Conservation (phyloP, 2,113 vertebrate species). For the Propithecus coquereli region DNA sequence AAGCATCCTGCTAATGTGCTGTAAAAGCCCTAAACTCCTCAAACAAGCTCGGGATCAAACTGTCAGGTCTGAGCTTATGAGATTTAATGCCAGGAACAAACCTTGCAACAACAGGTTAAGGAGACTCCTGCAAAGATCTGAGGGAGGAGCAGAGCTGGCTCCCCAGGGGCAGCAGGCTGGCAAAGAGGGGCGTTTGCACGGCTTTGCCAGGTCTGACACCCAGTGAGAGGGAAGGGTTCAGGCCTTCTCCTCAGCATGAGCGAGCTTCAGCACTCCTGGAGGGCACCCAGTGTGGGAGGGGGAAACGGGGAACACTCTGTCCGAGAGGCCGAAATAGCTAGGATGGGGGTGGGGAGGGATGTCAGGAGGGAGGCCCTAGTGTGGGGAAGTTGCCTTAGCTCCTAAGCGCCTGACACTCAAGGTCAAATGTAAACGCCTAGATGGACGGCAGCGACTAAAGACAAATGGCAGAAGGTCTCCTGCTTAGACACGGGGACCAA, state of each 20-base stretch:
- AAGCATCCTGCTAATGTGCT: not conserved
- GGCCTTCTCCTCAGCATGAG: not conserved
- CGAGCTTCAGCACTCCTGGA: not conserved
- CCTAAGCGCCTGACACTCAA: not conserved
- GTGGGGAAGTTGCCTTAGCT: not conserved
- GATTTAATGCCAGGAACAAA: slow-evolving; percentile 32
- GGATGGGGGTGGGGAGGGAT: rapidly evolving
- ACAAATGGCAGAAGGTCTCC: not conserved
- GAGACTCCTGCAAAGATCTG: slow-evolving; percentile 2
- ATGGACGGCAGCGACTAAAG: not conserved
- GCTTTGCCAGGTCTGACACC: not conserved
- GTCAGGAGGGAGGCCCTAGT: no score
- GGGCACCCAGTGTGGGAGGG: rapidly evolving
- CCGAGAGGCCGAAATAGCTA: not conserved
- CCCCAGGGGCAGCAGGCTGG: not conserved
- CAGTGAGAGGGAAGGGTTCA: rapidly evolving
- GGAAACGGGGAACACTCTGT: not conserved
- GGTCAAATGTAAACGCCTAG: not conserved
- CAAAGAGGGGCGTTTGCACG: not conserved
- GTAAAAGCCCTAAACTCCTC: slow-evolving; percentile 7
- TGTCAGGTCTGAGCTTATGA: not conserved
- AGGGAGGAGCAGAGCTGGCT: not conserved
- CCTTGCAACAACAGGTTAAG: slow-evolving; percentile 6
- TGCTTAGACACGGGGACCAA: rapidly evolving
- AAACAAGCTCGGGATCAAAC: slow-evolving; percentile 31